phyloP scores from a whole-genome alignment of 1,140 invertebrate genomes.

The Drosophila guanche region DNA sequence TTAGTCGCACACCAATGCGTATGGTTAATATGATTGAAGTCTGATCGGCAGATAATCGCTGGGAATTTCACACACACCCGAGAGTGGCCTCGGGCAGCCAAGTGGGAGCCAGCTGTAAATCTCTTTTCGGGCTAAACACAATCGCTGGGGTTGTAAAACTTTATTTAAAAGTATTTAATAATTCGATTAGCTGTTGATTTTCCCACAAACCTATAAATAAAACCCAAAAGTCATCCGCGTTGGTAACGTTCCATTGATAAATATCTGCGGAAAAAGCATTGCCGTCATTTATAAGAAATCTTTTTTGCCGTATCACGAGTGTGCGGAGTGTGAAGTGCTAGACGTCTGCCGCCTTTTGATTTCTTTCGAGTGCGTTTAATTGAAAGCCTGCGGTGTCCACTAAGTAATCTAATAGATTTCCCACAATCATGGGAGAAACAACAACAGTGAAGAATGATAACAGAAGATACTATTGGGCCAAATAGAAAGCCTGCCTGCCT shows the following conservation, averaged over 20 bases:
- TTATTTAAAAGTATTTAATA: constrained; percentile 27
- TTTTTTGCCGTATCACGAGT: constrained; percentile 17
- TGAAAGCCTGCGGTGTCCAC: constrained; percentile 29
- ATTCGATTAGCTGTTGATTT: constrained; percentile 34
- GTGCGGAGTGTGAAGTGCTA: constrained; percentile 7
- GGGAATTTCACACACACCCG: constrained; percentile 45
- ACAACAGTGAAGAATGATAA: constrained; percentile 12
- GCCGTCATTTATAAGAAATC: constrained; percentile 40
- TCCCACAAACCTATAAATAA: constrained; percentile 11
- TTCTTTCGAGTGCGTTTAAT: constrained; percentile 45
- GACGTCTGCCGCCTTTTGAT: constrained; percentile 21
- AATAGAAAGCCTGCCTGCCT: neutral
- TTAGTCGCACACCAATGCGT: constrained; percentile 21
- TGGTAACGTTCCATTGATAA: neutral
- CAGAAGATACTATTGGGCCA: constrained; percentile 20
- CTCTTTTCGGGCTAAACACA: neutral
- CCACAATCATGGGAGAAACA: constrained; percentile 9
- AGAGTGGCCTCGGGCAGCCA: neutral
- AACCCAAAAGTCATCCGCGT: neutral
- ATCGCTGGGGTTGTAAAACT: constrained; percentile 5
- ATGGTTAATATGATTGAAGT: constrained; percentile 19
- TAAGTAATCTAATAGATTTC: constrained; percentile 35
- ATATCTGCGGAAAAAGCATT: neutral
- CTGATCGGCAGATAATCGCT: constrained; percentile 38
- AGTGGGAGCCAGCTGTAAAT: too few relatives aligned